These are phyloP conservation scores for Corythaixoides concolor DNA, from an alignment of 2,113 vertebrate species.

Conservation along the genomic window DNA sequence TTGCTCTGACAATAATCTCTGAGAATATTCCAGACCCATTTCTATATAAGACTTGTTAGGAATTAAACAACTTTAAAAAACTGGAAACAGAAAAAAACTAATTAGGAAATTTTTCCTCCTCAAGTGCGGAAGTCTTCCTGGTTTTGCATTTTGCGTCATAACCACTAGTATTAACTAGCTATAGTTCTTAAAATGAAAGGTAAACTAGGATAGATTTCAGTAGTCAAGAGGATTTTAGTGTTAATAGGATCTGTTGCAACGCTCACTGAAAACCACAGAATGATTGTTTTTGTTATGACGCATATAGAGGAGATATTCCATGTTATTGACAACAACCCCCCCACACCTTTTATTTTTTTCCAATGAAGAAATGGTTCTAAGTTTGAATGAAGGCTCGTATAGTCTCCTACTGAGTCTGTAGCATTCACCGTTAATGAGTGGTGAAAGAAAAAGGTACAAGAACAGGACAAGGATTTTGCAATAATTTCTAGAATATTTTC, in stretches of 20 bases:
- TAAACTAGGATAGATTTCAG: neutral
- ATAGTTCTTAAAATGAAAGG: neutral
- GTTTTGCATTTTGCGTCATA: neutral
- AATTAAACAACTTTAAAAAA: neutral
- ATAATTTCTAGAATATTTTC: neutral
- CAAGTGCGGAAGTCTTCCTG: neutral
- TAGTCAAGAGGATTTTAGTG: neutral
- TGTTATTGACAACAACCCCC: neutral
- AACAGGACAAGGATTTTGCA: neutral
- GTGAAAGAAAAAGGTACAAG: neutral
- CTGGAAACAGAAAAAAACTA: neutral
- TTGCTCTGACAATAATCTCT: neutral
- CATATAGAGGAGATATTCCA: neutral
- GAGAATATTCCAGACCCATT: neutral
- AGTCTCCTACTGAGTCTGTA: neutral
- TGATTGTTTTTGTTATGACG: neutral
- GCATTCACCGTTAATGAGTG: neutral
- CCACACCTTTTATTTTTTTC: no score
- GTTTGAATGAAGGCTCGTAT: neutral
- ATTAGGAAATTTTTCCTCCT: neutral
- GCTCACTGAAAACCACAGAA: neutral
- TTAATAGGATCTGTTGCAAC: neutral
- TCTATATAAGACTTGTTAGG: neutral
- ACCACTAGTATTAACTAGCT: neutral
- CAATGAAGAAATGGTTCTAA: neutral